phyloP scores from a whole-genome alignment of 2,113 vertebrate genomes.

The Hippocampus guttulatus region DNA sequence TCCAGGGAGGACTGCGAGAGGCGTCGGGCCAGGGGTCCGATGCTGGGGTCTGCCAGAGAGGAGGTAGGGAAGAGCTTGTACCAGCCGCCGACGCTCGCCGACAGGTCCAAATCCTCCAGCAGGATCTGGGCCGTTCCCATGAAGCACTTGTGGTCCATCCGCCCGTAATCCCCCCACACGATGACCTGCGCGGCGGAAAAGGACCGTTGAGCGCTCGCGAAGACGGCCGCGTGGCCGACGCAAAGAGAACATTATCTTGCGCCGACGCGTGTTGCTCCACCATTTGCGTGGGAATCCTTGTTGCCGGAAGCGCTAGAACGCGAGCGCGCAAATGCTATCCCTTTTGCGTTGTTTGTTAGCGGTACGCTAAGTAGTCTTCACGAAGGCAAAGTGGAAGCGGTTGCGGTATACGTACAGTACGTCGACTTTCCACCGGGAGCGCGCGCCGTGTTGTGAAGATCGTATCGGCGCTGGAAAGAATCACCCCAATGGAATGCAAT shows the following conservation, averaged over 20 bases:
- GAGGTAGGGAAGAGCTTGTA: conserved; percentile 99
- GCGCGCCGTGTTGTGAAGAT: neutral
- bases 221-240: too few relatives aligned
- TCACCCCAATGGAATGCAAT: neutral
- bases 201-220: accelerated
- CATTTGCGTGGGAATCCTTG: too few relatives aligned
- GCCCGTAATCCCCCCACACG: conserved; percentile 96
- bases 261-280: too few relatives aligned
- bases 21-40: conserved; percentile 87
- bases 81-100: conserved; percentile 84
- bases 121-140: conserved; percentile 99
- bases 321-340: too few relatives aligned
- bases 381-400: too few relatives aligned
- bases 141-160: conserved; percentile 99
- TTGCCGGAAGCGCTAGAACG: too few relatives aligned
- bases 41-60: conserved; percentile 91
- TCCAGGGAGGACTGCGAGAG: conserved; percentile 97
- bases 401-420: too few relatives aligned
- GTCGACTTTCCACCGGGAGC: too few relatives aligned
- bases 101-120: conserved; percentile 94
- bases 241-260: too few relatives aligned
- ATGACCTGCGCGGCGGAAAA: conserved; percentile 78
- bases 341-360: neutral
- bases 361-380: neutral
- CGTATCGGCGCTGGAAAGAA: neutral